Evolutionary conservation across 2,888 invertebrate genomes (phyloP).

Genomic region (Danaus chrysippus): DNA sequence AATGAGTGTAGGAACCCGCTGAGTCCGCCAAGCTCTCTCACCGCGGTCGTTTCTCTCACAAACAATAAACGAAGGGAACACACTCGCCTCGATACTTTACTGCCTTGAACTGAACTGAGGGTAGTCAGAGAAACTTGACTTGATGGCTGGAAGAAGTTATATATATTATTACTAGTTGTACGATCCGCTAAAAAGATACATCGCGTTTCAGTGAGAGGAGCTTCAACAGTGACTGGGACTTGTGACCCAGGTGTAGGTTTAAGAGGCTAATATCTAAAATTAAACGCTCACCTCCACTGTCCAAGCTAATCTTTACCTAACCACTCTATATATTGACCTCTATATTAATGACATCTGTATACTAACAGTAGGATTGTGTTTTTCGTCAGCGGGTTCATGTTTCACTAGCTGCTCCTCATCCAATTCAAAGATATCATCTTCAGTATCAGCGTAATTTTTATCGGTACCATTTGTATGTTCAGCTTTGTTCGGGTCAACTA

Average conservation of each 20-base stretch:
- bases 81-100: slow-evolving; percentile 83
- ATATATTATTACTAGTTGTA: too few relatives aligned
- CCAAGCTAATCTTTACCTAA: too few relatives aligned
- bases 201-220: too few relatives aligned
- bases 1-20: slow-evolving; percentile 97
- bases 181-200: too few relatives aligned
- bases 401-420: slow-evolving; percentile 84
- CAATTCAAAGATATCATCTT: slow-evolving; percentile 90
- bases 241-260: too few relatives aligned
- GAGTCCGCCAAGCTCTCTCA: slow-evolving; percentile 92
- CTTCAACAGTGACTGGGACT: too few relatives aligned
- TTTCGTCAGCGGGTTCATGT: slow-evolving; percentile 48
- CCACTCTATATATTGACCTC: too few relatives aligned
- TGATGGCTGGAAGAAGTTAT: slow-evolving; percentile 35
- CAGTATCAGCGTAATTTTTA: slow-evolving; percentile 69
- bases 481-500: slow-evolving; percentile 48
- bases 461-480: slow-evolving; percentile 36
- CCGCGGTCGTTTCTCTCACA: slow-evolving; percentile 95
- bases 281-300: too few relatives aligned
- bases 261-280: too few relatives aligned
- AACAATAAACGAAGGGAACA: slow-evolving; percentile 96
- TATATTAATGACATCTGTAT: not conserved
- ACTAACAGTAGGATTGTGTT: slow-evolving; percentile 46
- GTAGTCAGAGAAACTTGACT: slow-evolving; percentile 38
- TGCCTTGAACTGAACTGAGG: slow-evolving; percentile 85